Percentiles rank a stretch among this genome's conserved stretches.
These are phyloP conservation scores for Hozukius guyotensis DNA, from an alignment of 2,797 vertebrate species.

Conservation along the genomic window DNA sequence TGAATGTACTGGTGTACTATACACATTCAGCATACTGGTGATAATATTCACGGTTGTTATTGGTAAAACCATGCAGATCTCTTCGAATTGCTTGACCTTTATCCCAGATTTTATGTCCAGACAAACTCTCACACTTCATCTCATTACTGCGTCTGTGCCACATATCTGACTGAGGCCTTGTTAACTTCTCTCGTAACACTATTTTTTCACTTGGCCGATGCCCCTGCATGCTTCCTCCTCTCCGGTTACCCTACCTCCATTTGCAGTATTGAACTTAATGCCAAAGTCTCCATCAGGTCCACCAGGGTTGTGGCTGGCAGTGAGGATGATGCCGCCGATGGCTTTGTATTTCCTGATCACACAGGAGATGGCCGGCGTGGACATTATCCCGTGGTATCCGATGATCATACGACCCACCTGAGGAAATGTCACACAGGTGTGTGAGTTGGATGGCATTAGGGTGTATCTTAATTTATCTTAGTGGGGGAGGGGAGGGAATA, in stretches of 20 bases:
- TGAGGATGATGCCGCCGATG: slow-evolving; percentile 94
- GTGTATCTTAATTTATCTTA: slow-evolving; percentile 22
- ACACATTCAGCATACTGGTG: background rate
- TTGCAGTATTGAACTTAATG: slow-evolving; percentile 94
- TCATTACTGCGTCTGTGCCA: background rate
- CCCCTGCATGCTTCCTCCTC: slow-evolving; percentile 34
- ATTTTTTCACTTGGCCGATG: slow-evolving; percentile 52
- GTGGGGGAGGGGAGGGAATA: background rate
- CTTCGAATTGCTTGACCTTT: slow-evolving; percentile 12
- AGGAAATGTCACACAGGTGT: slow-evolving; percentile 51
- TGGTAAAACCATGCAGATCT: background rate
- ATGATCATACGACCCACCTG: slow-evolving; percentile 95
- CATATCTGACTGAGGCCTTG: slow-evolving; percentile 11
- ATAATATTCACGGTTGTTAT: background rate
- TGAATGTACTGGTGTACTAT: too few species aligned
- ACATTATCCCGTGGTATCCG: slow-evolving; percentile 94
- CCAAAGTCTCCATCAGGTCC: slow-evolving; percentile 94
- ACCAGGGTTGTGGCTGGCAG: slow-evolving; percentile 93
- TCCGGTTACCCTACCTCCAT: slow-evolving; percentile 87
- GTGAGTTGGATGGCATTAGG: slow-evolving; percentile 10
- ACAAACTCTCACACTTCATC: slow-evolving; percentile 4
- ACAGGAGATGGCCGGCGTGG: slow-evolving; percentile 94
- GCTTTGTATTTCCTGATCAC: slow-evolving; percentile 96
- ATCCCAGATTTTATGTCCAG: background rate
- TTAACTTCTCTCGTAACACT: slow-evolving; percentile 54